A percentile compares a stretch with the other conserved stretches of the same genome.
These are phyloP conservation scores for Aplidium turbinatum DNA, from an alignment of 23 tunicate species.

Conservation along the genomic window DNA sequence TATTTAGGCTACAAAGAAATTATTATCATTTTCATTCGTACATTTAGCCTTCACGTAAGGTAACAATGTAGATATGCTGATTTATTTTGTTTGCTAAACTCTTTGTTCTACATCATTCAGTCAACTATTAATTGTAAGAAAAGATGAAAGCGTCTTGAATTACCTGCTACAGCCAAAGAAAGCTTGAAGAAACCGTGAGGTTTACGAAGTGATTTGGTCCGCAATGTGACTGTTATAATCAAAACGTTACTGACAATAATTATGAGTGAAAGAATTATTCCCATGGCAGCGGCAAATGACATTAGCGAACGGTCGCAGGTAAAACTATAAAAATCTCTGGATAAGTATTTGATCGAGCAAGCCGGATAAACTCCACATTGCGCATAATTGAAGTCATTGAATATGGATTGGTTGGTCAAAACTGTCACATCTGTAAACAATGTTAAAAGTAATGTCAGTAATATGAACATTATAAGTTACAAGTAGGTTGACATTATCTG, in stretches of 20 bases:
- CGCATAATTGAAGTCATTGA: neutral
- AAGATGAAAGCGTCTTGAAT: neutral
- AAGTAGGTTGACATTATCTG: too few relatives aligned
- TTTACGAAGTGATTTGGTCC: constrained; percentile 55
- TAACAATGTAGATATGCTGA: too few relatives aligned
- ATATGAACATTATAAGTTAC: too few relatives aligned
- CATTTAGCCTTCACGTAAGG: too few relatives aligned
- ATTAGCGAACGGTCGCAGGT: constrained; percentile 56
- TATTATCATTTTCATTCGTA: too few relatives aligned
- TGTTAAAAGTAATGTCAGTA: too few relatives aligned
- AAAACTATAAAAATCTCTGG: too few relatives aligned
- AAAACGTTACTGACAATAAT: constrained; percentile 53
- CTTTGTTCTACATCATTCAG: neutral
- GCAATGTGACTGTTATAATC: constrained; percentile 54
- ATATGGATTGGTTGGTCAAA: neutral
- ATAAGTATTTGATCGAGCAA: constrained; percentile 15
- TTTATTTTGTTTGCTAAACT: neutral
- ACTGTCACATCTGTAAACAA: too few relatives aligned
- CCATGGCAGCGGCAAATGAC: constrained; percentile 31
- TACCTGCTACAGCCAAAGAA: constrained; percentile 84
- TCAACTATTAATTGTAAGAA: neutral
- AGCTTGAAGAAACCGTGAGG: constrained; percentile 87
- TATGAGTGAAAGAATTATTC: constrained; percentile 38
- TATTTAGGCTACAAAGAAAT: too few relatives aligned
- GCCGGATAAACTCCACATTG: constrained; percentile 54